Evolutionary conservation across 2,797 vertebrate genomes (phyloP).

Genomic region (Delichon dasypus): DNA sequence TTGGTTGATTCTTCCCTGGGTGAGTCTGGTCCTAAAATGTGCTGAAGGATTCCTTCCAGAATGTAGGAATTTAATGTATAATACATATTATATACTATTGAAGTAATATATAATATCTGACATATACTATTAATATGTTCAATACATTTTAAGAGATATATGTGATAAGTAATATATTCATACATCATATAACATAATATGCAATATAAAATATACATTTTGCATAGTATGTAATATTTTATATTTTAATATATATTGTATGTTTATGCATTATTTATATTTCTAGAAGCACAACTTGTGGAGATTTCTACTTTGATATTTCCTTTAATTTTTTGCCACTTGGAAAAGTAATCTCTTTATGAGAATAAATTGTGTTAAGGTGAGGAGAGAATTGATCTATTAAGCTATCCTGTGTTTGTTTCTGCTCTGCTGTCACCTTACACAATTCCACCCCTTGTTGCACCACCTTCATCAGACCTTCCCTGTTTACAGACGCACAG

Average conservation of each 20-base stretch:
- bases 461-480: not conserved
- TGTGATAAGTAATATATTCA: not conserved
- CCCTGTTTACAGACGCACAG: not conserved
- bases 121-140: not conserved
- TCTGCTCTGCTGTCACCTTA: not conserved
- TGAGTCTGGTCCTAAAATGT: not conserved
- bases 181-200: not conserved
- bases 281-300: not conserved
- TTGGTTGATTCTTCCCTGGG: not conserved
- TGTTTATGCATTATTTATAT: not conserved
- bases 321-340: not conserved
- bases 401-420: not conserved
- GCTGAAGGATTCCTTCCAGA: not conserved
- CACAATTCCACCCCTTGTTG: not conserved
- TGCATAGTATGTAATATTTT: not conserved
- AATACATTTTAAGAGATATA: not conserved
- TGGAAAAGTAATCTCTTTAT: not conserved
- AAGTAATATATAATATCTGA: not conserved
- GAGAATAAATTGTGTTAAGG: not conserved
- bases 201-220: not conserved
- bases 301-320: not conserved
- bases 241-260: not conserved
- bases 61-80: not conserved
- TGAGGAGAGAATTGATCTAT: not conserved
- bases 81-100: not conserved